Conservation (phyloP, 2,113 vertebrate species). For the Boulengeromyrus knoepffleri region DNA sequence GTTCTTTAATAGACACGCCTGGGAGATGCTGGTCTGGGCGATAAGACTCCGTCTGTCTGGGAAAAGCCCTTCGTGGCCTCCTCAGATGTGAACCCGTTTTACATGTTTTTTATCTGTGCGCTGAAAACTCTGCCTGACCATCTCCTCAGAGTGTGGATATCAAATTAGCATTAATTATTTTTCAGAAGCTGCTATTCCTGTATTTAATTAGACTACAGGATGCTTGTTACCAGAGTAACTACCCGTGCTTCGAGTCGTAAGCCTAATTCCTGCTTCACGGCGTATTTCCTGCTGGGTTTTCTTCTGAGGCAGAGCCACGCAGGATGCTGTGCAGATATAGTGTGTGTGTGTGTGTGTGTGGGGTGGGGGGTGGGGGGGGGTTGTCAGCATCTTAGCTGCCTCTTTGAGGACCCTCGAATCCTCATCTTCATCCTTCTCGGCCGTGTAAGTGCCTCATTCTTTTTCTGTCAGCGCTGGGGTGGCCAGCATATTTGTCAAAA, state of each 20-base stretch:
- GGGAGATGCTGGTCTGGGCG: background rate
- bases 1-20: too few species aligned
- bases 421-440: constrained; percentile 48
- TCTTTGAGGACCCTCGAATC: constrained; percentile 34
- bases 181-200: constrained; percentile 11
- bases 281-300: background rate
- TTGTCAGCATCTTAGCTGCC: background rate
- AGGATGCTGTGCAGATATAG: background rate
- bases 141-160: background rate
- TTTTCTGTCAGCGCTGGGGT: constrained; percentile 44
- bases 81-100: background rate
- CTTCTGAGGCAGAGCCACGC: background rate
- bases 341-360: constrained; percentile 22
- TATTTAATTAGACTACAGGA: constrained; percentile 13
- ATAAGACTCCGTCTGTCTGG: background rate
- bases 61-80: background rate
- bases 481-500: constrained; percentile 49
- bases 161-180: constrained; percentile 7
- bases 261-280: constrained; percentile 12
- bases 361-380: background rate
- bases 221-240: constrained; percentile 7
- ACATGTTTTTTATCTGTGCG: background rate
- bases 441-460: constrained; percentile 53
- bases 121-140: background rate
- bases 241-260: background rate